Evolutionary conservation across 2,113 vertebrate species (phyloP), one percentile per base, ranked within the genome.

Genomic region (Climacteris rufus): DNA sequence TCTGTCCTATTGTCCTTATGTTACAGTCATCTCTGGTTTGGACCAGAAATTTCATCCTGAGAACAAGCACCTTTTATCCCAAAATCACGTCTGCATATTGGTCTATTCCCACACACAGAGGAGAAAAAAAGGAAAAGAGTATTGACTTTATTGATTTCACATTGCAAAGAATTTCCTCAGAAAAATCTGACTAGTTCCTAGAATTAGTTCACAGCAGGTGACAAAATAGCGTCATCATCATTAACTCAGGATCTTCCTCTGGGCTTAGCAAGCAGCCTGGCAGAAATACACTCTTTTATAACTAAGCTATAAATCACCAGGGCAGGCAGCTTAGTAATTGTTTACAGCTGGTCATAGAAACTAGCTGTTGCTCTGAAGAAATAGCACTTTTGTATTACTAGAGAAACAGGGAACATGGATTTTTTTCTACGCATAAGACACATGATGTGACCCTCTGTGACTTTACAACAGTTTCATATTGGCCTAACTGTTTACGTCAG

Each of bases 151-250:
- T 91, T 94, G 81, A 94, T 92, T 95, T 94, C 65, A 89, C 69
- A 82, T 44, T 76, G 77, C 72, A 89, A 89, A 87, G 52, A 81
- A 82, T 93, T 94, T 95, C 80, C 56, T 85, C 35, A n/a, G 91
- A 95, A 97, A 93, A 87, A 49, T 89, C 57, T 87, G 69, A 84
- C 57, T 47, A 56, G 83, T 96, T 97, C 89, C 93, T 95, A 94
- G 91, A 91, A 89, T 84, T 89, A 94, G 76, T 83, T 96, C 95
- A 79, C 94, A 95, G 96, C 74, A 95, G 80, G 93, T 96, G 81
- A 96, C 45, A 91, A 96, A 95, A 96, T 13, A 84, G 74, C 72
- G n/a, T 91, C 94, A 92, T 71, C 76, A 71, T 31, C 83, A 87
- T 81, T 91, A 92, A 78, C 56, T 74, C 74, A 84, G 72, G 74